Percentiles rank a stretch among this genome's conserved stretches.
Conservation (phyloP, 2,888 invertebrate genomes). For the Drosophila anceps region DNA sequence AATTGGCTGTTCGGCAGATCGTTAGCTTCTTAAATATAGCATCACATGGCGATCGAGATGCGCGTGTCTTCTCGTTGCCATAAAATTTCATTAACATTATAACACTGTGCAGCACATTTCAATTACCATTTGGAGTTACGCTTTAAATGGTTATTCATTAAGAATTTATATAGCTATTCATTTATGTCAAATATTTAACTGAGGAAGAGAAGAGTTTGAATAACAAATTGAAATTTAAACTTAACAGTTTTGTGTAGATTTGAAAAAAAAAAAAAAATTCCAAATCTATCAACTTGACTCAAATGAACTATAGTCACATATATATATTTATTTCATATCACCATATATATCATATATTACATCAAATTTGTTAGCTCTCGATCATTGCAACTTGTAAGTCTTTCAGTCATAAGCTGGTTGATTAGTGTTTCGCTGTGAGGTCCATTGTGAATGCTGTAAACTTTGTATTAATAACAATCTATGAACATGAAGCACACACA, state of each 20-base stretch:
- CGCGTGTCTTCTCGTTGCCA: constrained; percentile 52
- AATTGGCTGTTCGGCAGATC: constrained; percentile 72
- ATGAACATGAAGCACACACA: constrained; percentile 23
- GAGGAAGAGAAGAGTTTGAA: neutral
- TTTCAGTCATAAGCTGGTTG: neutral
- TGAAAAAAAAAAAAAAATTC: no score
- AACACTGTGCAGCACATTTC: constrained; percentile 46
- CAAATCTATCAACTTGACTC: no score
- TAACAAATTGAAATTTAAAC: neutral
- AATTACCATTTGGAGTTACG: constrained; percentile 8
- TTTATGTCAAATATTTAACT: neutral
- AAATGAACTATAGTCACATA: no score
- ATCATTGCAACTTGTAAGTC: no score
- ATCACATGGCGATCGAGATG: constrained; percentile 23
- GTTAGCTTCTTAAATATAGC: constrained; percentile 71
- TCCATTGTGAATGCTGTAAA: constrained; percentile 30
- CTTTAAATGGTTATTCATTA: constrained; percentile 7
- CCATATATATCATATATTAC: no score
- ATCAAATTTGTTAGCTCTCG: no score
- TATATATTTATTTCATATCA: no score
- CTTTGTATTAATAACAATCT: constrained; percentile 40
- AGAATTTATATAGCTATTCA: neutral
- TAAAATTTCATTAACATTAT: constrained; percentile 57
- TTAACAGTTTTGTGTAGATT: neutral
- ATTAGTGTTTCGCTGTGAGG: constrained; percentile 22